Percentiles rank a stretch among this genome's conserved stretches.
Evolutionary conservation across 1,140 invertebrate genomes (phyloP).

Genomic region (Apocrypta bakeri): DNA sequence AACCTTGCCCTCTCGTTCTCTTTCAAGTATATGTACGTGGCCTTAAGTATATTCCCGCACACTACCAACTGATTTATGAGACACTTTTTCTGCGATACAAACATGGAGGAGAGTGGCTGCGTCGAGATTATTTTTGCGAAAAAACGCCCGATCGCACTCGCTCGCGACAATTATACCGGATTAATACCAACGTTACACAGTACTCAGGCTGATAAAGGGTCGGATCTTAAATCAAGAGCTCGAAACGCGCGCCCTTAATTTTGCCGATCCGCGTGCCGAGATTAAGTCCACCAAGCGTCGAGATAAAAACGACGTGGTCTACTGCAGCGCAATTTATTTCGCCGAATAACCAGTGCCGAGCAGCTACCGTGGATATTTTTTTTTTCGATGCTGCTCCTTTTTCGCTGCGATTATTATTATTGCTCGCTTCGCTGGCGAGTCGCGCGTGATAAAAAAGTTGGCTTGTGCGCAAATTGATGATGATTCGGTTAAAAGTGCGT

Average conservation of each 20-base stretch:
- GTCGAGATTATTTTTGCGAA: background rate
- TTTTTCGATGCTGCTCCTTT: too few species aligned
- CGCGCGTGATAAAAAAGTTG: too few species aligned
- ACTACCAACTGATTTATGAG: conserved; percentile 15
- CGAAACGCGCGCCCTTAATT: conserved; percentile 49
- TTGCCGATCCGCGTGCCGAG: conserved; percentile 22
- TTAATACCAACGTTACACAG: conserved; percentile 44
- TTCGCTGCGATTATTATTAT: background rate
- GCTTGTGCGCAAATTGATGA: background rate
- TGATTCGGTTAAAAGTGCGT: background rate
- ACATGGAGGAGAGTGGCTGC: background rate
- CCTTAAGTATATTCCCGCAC: background rate
- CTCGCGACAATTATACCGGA: conserved; percentile 52
- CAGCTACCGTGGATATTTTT: background rate
- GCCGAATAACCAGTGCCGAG: too few species aligned
- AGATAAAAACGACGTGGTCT: background rate
- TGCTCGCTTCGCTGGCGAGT: too few species aligned
- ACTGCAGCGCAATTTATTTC: conserved; percentile 13
- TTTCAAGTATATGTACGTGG: background rate
- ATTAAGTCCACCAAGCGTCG: conserved; percentile 10
- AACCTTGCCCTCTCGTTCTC: background rate
- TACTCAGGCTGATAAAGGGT: conserved; percentile 47
- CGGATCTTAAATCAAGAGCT: conserved; percentile 55
- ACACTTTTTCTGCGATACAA: background rate
- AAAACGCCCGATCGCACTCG: background rate